Evolutionary conservation across 2,113 vertebrate genomes (phyloP).

Genomic region (Pachypanchax playfairii): DNA sequence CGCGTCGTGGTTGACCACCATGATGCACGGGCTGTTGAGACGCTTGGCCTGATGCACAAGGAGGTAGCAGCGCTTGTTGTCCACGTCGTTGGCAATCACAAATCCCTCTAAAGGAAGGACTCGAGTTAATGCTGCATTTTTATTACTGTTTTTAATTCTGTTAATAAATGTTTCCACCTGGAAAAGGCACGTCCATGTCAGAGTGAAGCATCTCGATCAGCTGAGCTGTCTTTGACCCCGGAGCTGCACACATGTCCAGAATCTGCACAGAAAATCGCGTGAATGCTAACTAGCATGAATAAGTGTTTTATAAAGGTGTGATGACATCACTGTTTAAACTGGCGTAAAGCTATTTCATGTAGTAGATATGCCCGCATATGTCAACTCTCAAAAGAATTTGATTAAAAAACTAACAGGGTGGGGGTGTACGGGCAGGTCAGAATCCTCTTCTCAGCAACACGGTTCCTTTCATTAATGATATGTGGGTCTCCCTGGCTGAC

Average conservation of each 20-base stretch:
- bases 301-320: background rate
- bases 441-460: too few species aligned
- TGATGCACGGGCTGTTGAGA: conserved; percentile 95
- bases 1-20: conserved; percentile 98
- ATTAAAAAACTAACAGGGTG: too few species aligned
- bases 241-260: conserved; percentile 97
- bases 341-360: too few species aligned
- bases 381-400: too few species aligned
- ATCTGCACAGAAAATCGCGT: conserved; percentile 79
- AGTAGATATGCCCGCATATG: too few species aligned
- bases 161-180: conserved; percentile 76
- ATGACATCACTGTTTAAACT: too few species aligned
- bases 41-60: conserved; percentile 98
- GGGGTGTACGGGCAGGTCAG: too few species aligned
- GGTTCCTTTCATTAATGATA: too few species aligned
- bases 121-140: too few species aligned
- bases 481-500: too few species aligned
- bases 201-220: conserved; percentile 98
- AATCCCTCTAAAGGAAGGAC: conserved; percentile 87
- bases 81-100: conserved; percentile 96
- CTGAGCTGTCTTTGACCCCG: conserved; percentile 95
- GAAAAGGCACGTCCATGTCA: conserved; percentile 93
- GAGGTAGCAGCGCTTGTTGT: conserved; percentile 98
- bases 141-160: background rate
- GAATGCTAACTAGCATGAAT: too few species aligned